These are phyloP conservation scores for Heteronetta atricapilla DNA, from an alignment of 2,113 vertebrate species.

Conservation along the genomic window DNA sequence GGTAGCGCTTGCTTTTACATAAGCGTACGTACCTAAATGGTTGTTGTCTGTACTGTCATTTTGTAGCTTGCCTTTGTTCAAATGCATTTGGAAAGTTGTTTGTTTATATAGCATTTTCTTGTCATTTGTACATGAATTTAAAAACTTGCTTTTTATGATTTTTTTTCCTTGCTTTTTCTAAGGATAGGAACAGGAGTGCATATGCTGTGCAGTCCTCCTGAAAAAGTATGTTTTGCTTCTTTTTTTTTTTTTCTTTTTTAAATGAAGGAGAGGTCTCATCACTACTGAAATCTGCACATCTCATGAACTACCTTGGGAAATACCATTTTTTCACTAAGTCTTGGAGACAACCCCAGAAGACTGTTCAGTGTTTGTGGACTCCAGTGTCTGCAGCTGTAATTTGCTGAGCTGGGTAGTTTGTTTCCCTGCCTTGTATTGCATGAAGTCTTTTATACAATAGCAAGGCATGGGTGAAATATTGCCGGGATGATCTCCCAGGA, in stretches of 20 bases:
- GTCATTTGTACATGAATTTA: not conserved
- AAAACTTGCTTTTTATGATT: not conserved
- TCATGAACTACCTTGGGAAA: not conserved
- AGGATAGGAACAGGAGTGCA: not conserved
- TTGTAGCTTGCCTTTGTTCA: not conserved
- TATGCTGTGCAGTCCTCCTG: rapidly evolving
- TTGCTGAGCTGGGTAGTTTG: not conserved
- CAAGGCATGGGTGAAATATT: not conserved
- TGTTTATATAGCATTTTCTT: not conserved
- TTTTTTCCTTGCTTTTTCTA: not conserved
- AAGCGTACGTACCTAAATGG: not conserved
- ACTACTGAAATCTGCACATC: not conserved
- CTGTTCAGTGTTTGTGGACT: not conserved
- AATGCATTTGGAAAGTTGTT: not conserved
- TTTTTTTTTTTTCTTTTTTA: not conserved
- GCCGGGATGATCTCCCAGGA: not conserved
- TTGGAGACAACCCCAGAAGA: not conserved
- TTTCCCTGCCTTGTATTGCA: not conserved
- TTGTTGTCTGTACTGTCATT: not conserved
- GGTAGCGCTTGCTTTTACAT: not conserved
- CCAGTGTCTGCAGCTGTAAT: not conserved
- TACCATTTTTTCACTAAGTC: not conserved
- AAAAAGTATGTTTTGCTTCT: not conserved
- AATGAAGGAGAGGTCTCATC: not conserved
- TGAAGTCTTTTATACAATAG: not conserved